Conservation (phyloP, 2,797 vertebrate species). For the Acropternis orthonyx region DNA sequence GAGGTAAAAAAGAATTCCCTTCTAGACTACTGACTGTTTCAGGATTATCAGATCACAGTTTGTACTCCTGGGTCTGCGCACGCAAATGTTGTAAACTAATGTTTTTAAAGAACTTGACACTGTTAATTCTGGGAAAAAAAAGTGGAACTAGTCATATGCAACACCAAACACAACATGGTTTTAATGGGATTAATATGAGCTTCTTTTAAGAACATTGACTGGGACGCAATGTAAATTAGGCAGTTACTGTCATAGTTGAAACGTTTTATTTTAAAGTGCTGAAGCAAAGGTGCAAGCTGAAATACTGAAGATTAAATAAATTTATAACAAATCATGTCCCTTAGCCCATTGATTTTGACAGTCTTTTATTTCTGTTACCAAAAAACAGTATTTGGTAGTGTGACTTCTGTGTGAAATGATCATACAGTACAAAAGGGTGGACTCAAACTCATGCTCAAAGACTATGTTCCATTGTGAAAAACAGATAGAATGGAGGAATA, state of each 20-base stretch:
- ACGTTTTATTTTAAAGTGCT: constrained; percentile 72
- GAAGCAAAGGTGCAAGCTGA: constrained; percentile 73
- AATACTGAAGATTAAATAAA: constrained; percentile 74
- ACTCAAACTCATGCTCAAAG: constrained; percentile 42
- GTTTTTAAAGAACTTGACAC: constrained; percentile 71
- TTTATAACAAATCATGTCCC: constrained; percentile 69
- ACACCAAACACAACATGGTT: constrained; percentile 67
- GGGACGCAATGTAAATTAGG: constrained; percentile 68
- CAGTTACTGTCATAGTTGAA: constrained; percentile 66
- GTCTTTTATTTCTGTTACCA: constrained; percentile 57
- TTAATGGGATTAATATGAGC: constrained; percentile 60
- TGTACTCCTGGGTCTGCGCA: constrained; percentile 59
- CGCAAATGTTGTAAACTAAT: constrained; percentile 68
- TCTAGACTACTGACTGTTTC: constrained; percentile 69
- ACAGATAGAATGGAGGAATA: not conserved
- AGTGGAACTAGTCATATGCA: constrained; percentile 62
- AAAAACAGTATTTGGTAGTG: not conserved
- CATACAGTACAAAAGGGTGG: constrained; percentile 9
- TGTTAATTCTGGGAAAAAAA: constrained; percentile 68
- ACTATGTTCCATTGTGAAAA: constrained; percentile 25
- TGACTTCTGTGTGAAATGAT: constrained; percentile 40
- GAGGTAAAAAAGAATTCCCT: constrained; percentile 30
- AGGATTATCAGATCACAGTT: constrained; percentile 76
- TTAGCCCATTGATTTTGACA: constrained; percentile 71
- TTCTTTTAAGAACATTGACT: constrained; percentile 61